Evolutionary conservation across 2,113 vertebrate genomes (phyloP).

Genomic region (Arothron firmamentum): DNA sequence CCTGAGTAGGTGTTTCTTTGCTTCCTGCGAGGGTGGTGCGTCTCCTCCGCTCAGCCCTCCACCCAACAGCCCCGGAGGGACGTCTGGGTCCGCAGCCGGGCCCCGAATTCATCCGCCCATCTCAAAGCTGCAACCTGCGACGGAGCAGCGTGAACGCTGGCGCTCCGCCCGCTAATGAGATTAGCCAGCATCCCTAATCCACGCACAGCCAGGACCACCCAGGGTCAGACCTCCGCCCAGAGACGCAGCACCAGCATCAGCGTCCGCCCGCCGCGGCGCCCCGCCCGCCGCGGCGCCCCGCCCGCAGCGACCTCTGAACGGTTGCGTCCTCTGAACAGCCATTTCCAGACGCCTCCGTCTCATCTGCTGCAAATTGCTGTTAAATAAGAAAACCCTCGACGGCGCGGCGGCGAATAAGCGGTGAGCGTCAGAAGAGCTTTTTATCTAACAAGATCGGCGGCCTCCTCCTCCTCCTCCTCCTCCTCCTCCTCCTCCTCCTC

Average conservation of each 20-base stretch:
- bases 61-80: too few species aligned
- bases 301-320: neutral
- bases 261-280: too few species aligned
- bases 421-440: conserved; percentile 26
- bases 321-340: neutral
- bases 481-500: too few species aligned
- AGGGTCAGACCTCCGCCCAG: neutral
- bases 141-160: conserved; percentile 18
- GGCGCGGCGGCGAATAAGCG: neutral
- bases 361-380: neutral
- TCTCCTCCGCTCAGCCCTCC: neutral
- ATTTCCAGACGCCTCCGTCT: neutral
- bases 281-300: too few species aligned
- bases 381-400: conserved; percentile 16
- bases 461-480: too few species aligned
- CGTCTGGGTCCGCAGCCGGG: neutral
- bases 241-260: too few species aligned
- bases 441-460: conserved; percentile 43
- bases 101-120: too few species aligned
- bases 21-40: too few species aligned
- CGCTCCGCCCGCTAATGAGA: conserved; percentile 37
- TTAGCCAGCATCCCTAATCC: conserved; percentile 57
- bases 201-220: conserved; percentile 19
- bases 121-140: conserved; percentile 15
- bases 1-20: too few species aligned